Conservation (phyloP, 37 sponge, comb jelly and placozoan species). For the Eunapius fragilis region DNA sequence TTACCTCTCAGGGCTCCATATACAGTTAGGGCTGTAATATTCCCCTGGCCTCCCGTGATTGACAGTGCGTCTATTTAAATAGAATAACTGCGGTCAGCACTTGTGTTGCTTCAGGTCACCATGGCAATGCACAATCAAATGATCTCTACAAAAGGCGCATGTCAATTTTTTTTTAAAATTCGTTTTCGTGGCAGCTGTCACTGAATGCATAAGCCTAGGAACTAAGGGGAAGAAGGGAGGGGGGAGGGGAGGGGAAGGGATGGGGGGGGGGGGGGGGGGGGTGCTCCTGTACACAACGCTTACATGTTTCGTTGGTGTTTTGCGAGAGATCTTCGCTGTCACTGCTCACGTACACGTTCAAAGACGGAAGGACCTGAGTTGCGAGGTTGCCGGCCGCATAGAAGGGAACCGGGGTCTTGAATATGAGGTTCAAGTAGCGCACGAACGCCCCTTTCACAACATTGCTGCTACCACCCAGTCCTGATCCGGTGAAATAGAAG, state of each 20-base stretch:
- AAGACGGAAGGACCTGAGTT: not conserved
- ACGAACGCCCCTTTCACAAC: conserved; percentile 58
- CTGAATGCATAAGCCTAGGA: too few relatives aligned
- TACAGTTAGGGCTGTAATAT: conserved; percentile 63
- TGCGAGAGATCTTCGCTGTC: conserved; percentile 35
- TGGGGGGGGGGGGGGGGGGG: too few relatives aligned
- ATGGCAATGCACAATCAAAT: too few relatives aligned
- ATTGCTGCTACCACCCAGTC: conserved; percentile 34
- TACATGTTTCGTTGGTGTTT: conserved; percentile 71
- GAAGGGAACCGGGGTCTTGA: conserved; percentile 44
- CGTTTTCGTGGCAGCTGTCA: too few relatives aligned
- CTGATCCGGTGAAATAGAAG: conserved; percentile 47
- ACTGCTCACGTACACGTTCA: conserved; percentile 46
- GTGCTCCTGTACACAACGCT: too few relatives aligned
- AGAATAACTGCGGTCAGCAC: not conserved
- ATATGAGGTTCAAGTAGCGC: conserved; percentile 60
- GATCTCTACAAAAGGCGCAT: too few relatives aligned
- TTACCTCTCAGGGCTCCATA: conserved; percentile 84
- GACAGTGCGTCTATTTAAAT: conserved; percentile 33
- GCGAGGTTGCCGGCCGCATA: conserved; percentile 19
- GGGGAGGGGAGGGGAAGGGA: too few relatives aligned
- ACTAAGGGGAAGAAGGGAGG: too few relatives aligned
- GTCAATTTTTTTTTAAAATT: too few relatives aligned
- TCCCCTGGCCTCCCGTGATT: conserved; percentile 25
- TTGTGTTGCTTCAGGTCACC: not conserved